These are phyloP conservation scores for Geococcyx californianus DNA, from an alignment of 2,113 vertebrate species.

Conservation along the genomic window DNA sequence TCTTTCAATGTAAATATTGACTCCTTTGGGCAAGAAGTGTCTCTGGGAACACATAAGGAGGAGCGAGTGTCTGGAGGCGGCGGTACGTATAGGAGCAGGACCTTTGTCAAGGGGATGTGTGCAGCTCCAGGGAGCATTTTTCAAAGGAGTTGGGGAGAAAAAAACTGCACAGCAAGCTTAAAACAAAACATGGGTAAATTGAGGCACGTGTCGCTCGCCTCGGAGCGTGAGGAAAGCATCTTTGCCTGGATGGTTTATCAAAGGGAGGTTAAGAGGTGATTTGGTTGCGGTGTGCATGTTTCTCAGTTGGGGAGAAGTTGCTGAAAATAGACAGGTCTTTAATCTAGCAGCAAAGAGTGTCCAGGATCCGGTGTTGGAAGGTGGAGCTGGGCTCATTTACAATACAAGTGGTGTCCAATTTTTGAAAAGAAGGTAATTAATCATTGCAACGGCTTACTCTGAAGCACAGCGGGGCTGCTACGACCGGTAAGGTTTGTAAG, in stretches of 20 bases:
- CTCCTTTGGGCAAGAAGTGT: constrained; percentile 20
- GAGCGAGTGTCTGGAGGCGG: not conserved
- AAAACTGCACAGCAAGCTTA: not conserved
- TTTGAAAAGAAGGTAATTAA: constrained; percentile 40
- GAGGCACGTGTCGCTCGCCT: not conserved
- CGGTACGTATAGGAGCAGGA: not conserved
- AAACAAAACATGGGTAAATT: not conserved
- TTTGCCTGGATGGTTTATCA: not conserved
- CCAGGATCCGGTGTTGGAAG: not conserved
- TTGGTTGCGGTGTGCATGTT: not conserved
- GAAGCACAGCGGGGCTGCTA: not conserved
- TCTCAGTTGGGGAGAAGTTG: not conserved
- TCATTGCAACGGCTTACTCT: constrained; percentile 1
- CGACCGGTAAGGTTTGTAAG: not conserved
- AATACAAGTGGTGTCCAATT: not conserved
- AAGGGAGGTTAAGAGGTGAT: constrained; percentile 2
- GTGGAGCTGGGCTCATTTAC: constrained; percentile 47
- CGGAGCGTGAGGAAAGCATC: not conserved
- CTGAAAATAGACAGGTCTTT: constrained; percentile 12
- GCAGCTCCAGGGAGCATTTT: not conserved
- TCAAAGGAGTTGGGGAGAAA: not conserved
- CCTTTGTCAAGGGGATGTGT: not conserved
- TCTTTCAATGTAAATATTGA: not conserved
- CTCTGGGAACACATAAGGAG: not conserved
- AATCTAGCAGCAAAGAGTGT: constrained; percentile 16